Conservation (phyloP, 1,140 invertebrate species). For the Aleiodes sp. region DNA sequence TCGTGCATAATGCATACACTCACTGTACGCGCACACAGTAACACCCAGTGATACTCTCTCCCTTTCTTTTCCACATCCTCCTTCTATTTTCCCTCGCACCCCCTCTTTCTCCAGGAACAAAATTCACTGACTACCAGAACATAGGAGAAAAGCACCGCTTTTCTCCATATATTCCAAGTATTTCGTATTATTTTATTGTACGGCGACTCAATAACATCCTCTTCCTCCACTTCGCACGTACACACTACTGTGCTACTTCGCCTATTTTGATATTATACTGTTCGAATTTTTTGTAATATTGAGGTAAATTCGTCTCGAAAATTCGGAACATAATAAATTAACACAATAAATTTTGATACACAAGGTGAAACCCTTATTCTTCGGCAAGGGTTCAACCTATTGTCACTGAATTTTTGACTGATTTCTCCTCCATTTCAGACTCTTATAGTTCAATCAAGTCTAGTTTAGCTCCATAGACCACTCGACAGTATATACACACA, state of each 20-base stretch:
- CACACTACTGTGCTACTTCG: conserved; percentile 35
- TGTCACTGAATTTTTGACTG: too few species aligned
- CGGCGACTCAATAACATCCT: conserved; percentile 62
- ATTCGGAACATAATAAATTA: too few species aligned
- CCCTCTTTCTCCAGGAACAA: conserved; percentile 37
- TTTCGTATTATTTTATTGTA: conserved; percentile 66
- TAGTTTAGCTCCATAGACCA: too few species aligned
- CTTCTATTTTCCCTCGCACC: conserved; percentile 39
- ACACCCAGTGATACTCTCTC: conserved; percentile 39
- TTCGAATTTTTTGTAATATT: too few species aligned
- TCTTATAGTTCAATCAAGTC: too few species aligned
- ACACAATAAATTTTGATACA: too few species aligned
- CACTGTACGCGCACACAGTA: conserved; percentile 39
- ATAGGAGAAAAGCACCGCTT: conserved; percentile 27
- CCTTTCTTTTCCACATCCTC: conserved; percentile 38
- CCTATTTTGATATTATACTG: background rate
- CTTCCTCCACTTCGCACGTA: conserved; percentile 53
- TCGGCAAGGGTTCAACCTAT: too few species aligned
- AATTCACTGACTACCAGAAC: conserved; percentile 27
- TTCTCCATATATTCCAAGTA: conserved; percentile 48
- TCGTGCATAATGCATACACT: conserved; percentile 66
- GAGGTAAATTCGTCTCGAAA: too few species aligned
- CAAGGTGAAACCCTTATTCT: too few species aligned
- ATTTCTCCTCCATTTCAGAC: too few species aligned
- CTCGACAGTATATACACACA: too few species aligned